Percentiles rank a stretch among this genome's conserved stretches.
Evolutionary conservation across 2,888 invertebrate species (phyloP).

Genomic region (Sinelater perroti): DNA sequence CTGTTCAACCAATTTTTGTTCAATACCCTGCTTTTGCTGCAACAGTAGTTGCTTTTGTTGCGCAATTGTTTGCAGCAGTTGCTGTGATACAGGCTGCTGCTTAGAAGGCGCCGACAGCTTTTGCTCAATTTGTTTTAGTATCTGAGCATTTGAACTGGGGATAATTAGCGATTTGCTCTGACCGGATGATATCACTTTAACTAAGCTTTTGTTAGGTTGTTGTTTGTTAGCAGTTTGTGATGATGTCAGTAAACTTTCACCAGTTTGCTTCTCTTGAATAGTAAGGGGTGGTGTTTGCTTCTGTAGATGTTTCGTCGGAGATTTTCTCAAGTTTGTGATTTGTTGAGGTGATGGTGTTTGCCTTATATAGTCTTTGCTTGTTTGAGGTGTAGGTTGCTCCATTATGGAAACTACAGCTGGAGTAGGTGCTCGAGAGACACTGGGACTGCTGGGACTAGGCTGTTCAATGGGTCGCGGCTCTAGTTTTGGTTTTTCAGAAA

Average conservation of each 20-base stretch:
- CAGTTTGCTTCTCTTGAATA: conserved; percentile 50
- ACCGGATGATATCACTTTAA: conserved; percentile 58
- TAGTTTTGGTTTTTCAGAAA: conserved; percentile 49
- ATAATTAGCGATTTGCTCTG: conserved; percentile 62
- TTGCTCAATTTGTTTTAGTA: conserved; percentile 51
- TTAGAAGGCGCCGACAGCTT: conserved; percentile 48
- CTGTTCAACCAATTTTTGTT: conserved; percentile 39
- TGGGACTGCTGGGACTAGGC: background rate
- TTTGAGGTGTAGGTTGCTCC: conserved; percentile 11
- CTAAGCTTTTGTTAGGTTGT: conserved; percentile 52
- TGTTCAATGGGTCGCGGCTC: conserved; percentile 45
- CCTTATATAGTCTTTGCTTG: conserved; percentile 9
- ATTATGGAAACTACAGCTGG: background rate
- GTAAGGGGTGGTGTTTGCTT: conserved; percentile 16
- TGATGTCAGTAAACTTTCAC: conserved; percentile 58
- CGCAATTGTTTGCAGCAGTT: conserved; percentile 53
- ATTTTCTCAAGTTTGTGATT: conserved; percentile 16
- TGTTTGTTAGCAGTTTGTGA: conserved; percentile 48
- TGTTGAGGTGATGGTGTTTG: conserved; percentile 12
- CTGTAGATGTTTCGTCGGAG: conserved; percentile 25
- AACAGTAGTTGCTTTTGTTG: conserved; percentile 52
- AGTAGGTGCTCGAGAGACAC: conserved; percentile 1
- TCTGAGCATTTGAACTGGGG: conserved; percentile 58
- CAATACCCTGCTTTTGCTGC: conserved; percentile 47
- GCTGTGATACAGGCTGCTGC: conserved; percentile 53